Base-by-base conservation (phyloP, 1,140 invertebrate genomes). In the Zaprionus taronus region DNA sequence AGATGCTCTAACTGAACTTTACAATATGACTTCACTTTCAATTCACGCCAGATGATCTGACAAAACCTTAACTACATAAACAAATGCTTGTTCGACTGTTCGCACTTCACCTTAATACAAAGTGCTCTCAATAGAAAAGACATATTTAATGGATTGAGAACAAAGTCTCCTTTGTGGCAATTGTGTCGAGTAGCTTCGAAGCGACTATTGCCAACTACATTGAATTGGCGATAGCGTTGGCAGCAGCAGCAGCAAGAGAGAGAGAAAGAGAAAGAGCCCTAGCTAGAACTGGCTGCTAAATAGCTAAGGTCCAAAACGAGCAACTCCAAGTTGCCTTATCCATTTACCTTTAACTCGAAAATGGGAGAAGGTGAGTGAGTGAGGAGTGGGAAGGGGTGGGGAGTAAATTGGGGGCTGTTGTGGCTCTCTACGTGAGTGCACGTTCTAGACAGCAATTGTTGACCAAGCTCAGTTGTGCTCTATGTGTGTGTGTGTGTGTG, bases 391-490 rank as follows among this genome's bases (percentile, higher is more conserved):
- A 7, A 7, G 38, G 41, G 41, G 36, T 62, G 58, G 17, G 14
- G 31, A 17, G 61, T 38, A 41, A 49, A 31, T 61, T 24, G 58
- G 41, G 22, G 41, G 34, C 14, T 68, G 66, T 61, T 41, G 63
- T 68, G n/a, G 12, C 61, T 44, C 36, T 65, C 57, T 82, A 80
- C 81, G 80, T 83, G 80, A 79, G 81, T 79, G 77, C 76, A 72
- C 70, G 74, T 76, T 71, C 68, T 38, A 77, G 62, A 66, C 58
- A 60, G 57, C 73, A 83, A 83, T 83, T 83, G 81, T 83, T 83
- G 81, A 83, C 81, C 81, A 73, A 83, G 77, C 69, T 68, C 61
- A 36, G 58, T 66, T 55, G 57, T 28, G 34, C 26, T 49, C 14
- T 53, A 20, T 61, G 55, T 41, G 47, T 41, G 57, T 69, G 53